Evolutionary conservation across 2,113 vertebrate species (phyloP), one percentile per base, ranked within the genome.

Genomic region (Chloropsis cyanopogon): DNA sequence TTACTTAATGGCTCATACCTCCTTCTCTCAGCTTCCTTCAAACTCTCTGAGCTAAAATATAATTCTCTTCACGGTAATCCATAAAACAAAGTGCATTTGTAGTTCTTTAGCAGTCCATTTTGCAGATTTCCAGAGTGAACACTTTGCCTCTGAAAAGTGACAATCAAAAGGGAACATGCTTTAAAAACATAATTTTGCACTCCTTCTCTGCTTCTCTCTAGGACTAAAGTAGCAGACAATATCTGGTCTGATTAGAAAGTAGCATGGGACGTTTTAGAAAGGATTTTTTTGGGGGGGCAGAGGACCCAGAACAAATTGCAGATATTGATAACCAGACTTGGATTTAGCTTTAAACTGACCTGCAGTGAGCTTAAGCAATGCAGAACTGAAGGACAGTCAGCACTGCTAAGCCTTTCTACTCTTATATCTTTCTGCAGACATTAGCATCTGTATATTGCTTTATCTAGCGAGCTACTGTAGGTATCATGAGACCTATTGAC

Each of bases 401-500:
- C 82, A 86, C 39, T 90, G 24, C 77, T 29, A 53, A 90, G 86
- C 46, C 79, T 73, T 95, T 82, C 63, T 70, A 64, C 44, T 44
- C 20, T 53, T 88, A 14, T 6, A 63, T 75, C 52, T 95, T 72
- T 92, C 78, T 84, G 69, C 16, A 82, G 82, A 82, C 83, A 86
- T 76, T 94, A 92, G 37, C 69, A 88, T 92, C 90, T 46, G 29
- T 42, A 26, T 78, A 69, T n/a, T 88, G 44, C 64, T 86, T 92
- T 95, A 96, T 97, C 92, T 86, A 82, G 61, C 0, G 11, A 88
- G 93, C 61, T 88, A 5, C 88, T 86, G 80, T 90, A 94, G 76
- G 90, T 96, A 86, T 96, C 96, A 97, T 86, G 88, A 92, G 96
- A 97, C 93, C 54, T 95, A 76, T 84, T 96, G 93, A 93, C 88